Evolutionary conservation across 92 coral and sea anemone species (phyloP), one percentile per base, ranked within the genome.

Genomic region (Actinostola sp.): DNA sequence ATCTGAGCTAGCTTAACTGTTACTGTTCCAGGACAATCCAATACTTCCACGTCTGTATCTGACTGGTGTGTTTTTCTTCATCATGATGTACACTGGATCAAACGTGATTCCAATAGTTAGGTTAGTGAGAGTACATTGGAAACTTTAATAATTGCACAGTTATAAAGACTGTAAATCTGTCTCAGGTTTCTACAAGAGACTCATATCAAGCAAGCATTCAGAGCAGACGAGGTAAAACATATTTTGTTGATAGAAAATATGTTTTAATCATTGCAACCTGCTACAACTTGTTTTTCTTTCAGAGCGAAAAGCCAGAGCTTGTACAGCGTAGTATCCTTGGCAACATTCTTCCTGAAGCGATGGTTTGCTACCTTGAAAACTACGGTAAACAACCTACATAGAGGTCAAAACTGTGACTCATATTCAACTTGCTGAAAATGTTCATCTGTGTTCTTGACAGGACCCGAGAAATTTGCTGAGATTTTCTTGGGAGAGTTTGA

Each of bases 41-140:
- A 88, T 95, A 58, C 77, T 95, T 0, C 99, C 99, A 0, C 76
- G 99, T 24, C 57, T 95, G 69, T 95, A 95, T 48, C 92, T 95
- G 66, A 95, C 99, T 20, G 99, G 99, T 38, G 88, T 89, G 17
- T 95, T 95, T 76, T 95, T 85, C 89, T 95, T 95, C 35, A 95
- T 95, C 74, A 88, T 91, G 97, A 95, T 95, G 99, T 95, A 95
- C 89, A 95, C 99, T 34, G 99, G 99, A 12, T 95, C 99, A 15
- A 95, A 95, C 42, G 92, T 95, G 29, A 82, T 95, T 14, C 97
- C 99, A 3, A 86, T 95, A 77, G 99, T 97, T 71, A 89, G 93
- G 99, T 95, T 44, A 66, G 80, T 48, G n/a, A n/a, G n/a, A n/a
- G n/a, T n/a, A n/a, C n/a, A n/a, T n/a, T n/a, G n/a, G n/a, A n/a